Evolutionary conservation across 2,113 vertebrate species (phyloP).

Genomic region (Bostrychus sinensis): DNA sequence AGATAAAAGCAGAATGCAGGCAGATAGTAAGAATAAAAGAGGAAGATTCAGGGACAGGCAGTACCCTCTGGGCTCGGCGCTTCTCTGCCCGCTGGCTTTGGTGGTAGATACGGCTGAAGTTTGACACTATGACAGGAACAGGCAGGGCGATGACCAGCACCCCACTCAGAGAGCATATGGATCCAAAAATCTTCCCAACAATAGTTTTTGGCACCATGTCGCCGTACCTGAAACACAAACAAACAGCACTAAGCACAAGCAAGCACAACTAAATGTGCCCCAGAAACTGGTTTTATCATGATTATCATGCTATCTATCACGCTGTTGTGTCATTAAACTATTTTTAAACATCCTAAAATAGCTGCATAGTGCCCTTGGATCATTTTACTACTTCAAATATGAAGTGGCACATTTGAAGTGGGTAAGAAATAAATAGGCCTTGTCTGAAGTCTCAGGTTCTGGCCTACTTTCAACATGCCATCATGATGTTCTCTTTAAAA

Average conservation of each 20-base stretch:
- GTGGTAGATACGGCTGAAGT: conserved; percentile 99
- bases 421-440: conserved; percentile 71
- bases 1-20: conserved; percentile 50
- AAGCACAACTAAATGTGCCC: background rate
- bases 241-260: conserved; percentile 33
- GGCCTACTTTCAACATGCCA: conserved; percentile 65
- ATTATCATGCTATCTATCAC: background rate
- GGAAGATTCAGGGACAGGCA: conserved; percentile 21
- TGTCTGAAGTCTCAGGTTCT: conserved; percentile 47
- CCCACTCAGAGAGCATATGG: conserved; percentile 96
- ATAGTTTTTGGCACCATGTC: conserved; percentile 99
- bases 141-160: conserved; percentile 98
- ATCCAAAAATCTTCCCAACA: conserved; percentile 97
- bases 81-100: conserved; percentile 98
- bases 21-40: conserved; percentile 15
- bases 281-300: conserved; percentile 19
- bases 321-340: conserved; percentile 41
- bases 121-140: conserved; percentile 98
- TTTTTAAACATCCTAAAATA: conserved; percentile 67
- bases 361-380: conserved; percentile 53
- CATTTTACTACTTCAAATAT: conserved; percentile 58
- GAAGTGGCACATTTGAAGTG: conserved; percentile 58
- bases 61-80: conserved; percentile 94
- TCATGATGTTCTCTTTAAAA: conserved; percentile 46
- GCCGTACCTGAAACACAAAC: conserved; percentile 86